A percentile compares a stretch with the other conserved stretches of the same genome.
phyloP scores from a whole-genome alignment of 2,888 invertebrate species.

The Acronicta psi region DNA sequence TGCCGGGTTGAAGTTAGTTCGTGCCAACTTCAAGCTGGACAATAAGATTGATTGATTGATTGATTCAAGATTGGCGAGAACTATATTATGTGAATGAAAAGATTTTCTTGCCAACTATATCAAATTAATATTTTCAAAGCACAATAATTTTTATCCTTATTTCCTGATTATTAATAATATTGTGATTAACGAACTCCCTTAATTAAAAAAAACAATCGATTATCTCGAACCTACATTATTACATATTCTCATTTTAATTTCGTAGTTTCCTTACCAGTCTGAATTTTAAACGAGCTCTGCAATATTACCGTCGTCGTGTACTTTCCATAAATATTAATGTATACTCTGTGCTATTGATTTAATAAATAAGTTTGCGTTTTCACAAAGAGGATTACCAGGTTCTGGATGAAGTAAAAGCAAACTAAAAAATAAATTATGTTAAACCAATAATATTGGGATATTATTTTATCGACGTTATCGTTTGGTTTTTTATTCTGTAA shows the following conservation, averaged over 20 bases:
- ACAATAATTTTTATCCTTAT: not conserved
- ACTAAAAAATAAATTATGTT: too few species aligned
- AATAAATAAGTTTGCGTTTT: not conserved
- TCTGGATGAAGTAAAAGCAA: not conserved
- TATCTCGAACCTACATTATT: too few species aligned
- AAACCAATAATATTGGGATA: not conserved
- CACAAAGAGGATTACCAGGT: conserved; percentile 8
- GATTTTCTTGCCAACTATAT: too few species aligned
- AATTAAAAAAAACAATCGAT: not conserved
- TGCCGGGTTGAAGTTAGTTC: too few species aligned
- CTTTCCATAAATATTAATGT: conserved; percentile 9
- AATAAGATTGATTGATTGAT: too few species aligned
- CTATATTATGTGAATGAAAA: too few species aligned
- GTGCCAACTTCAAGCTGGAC: too few species aligned
- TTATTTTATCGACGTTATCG: not conserved
- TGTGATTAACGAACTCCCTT: not conserved
- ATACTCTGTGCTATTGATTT: conserved; percentile 3
- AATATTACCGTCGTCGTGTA: not conserved
- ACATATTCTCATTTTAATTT: conserved; percentile 2
- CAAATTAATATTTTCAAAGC: not conserved
- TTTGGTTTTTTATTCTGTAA: not conserved
- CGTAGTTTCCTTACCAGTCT: not conserved
- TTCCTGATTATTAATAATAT: not conserved
- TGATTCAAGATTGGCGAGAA: too few species aligned
- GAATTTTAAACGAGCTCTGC: not conserved